Evolutionary conservation across 2,113 vertebrate genomes (phyloP).

Genomic region (Paedocypris sp.): DNA sequence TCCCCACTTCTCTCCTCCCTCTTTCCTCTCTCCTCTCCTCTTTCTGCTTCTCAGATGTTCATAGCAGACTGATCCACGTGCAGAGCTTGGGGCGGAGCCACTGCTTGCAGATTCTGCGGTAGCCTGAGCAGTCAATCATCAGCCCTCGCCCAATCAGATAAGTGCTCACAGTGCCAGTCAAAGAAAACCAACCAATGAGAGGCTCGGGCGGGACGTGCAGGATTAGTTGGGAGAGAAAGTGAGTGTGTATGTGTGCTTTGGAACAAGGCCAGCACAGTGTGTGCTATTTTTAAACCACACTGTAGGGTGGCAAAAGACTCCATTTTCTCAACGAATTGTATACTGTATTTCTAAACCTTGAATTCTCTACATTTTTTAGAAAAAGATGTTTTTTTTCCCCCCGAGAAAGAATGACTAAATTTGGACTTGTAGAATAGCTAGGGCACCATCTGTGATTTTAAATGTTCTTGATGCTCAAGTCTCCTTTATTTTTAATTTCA

Average conservation of each 20-base stretch:
- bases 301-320: constrained; percentile 34
- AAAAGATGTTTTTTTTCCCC: no score
- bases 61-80: constrained; percentile 51
- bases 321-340: constrained; percentile 34
- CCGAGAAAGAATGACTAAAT: neutral
- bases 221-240: constrained; percentile 5
- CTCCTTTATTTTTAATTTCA: no score
- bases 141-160: constrained; percentile 35
- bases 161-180: constrained; percentile 40
- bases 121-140: constrained; percentile 36
- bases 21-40: constrained; percentile 45
- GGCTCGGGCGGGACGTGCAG: constrained; percentile 5
- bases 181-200: constrained; percentile 32
- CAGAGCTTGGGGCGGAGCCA: constrained; percentile 36
- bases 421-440: neutral
- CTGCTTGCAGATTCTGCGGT: neutral
- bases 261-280: constrained; percentile 50
- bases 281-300: constrained; percentile 50
- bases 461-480: no score
- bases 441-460: no score
- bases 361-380: neutral
- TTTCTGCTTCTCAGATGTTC: constrained; percentile 48
- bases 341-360: neutral
- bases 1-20: constrained; percentile 38
- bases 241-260: constrained; percentile 40